Base-by-base conservation (phyloP, 2,113 vertebrate species). In the Burhinus oedicnemus region DNA sequence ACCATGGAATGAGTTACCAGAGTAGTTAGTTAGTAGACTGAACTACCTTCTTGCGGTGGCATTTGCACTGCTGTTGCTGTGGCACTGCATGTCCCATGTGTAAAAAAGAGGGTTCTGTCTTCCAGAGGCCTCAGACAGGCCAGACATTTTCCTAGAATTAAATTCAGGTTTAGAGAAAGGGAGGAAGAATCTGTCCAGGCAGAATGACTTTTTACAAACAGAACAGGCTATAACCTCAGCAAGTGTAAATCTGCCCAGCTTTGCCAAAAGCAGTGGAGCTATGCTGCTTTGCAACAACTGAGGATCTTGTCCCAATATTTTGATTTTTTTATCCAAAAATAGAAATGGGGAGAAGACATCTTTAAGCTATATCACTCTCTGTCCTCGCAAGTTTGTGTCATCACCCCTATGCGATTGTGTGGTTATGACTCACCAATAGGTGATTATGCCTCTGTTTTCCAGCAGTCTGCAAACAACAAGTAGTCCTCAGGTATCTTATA, bases 381-480 rank as follows among this genome's bases (percentile, higher is more conserved):
- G 44, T 71, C 91, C 83, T 92, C 14, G 5, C 69, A 89, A 75
- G 52, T 86, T 79, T 87, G 61, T 83, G 51, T 82, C 69, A 71
- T 93, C 80, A 64, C 27, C 57, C 26, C 23, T 36, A 26, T 61
- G 13, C 0, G 2, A 83, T n/a, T 58, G 64, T 58, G 69, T 85
- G 65, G 69, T 40, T 92, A 54, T 95, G 89, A 96, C 77, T 95
- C 87, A 96, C 40, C 91, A 83, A 61, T 34, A 51, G 83, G 77
- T 61, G 88, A 95, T 77, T 57, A 61, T 3, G 5, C 64, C 27
- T 92, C 74, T 82, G 38, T 91, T 51, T 79, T 90, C 64, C 57
- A 93, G 34, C 77, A 76, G 69, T 38, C 77, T 83, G 83, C 81
- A 93, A 95, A 91, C 88, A 79, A 58, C 9, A 79, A 76, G 54